Evolutionary conservation across 2,797 vertebrate species (phyloP).

Genomic region (Poecilia velifera): DNA sequence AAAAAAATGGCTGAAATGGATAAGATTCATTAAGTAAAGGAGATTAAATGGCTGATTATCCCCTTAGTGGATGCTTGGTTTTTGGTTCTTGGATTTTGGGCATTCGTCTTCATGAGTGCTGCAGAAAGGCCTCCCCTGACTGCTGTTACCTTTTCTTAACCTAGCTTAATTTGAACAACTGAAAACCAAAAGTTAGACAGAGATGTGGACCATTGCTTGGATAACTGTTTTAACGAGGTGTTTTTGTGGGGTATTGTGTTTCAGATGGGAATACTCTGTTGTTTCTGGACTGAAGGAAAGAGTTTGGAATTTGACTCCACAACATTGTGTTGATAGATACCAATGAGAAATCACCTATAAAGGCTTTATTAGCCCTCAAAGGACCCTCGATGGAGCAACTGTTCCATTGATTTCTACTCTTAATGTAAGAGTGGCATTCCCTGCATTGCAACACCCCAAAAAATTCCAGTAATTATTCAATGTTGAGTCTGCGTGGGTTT

Average conservation of each 20-base stretch:
- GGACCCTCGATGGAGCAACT: constrained; percentile 62
- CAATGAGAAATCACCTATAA: constrained; percentile 50
- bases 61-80: constrained; percentile 61
- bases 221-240: constrained; percentile 24
- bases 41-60: constrained; percentile 66
- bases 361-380: constrained; percentile 68
- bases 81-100: constrained; percentile 64
- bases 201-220: constrained; percentile 11
- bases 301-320: constrained; percentile 48
- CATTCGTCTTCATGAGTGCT: constrained; percentile 57
- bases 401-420: constrained; percentile 63
- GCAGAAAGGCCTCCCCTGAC: constrained; percentile 39
- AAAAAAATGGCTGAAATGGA: neutral
- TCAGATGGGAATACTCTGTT: constrained; percentile 49
- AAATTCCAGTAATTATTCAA: constrained; percentile 68
- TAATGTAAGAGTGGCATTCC: constrained; percentile 55
- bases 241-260: constrained; percentile 29
- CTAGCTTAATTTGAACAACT: neutral
- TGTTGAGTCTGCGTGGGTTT: constrained; percentile 35
- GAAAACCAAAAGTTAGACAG: constrained; percentile 25
- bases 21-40: constrained; percentile 44
- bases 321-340: constrained; percentile 62
- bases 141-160: constrained; percentile 12
- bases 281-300: constrained; percentile 40
- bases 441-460: constrained; percentile 54